Base-by-base conservation (phyloP, 2,888 invertebrate genomes). In the Morpho helenor region DNA sequence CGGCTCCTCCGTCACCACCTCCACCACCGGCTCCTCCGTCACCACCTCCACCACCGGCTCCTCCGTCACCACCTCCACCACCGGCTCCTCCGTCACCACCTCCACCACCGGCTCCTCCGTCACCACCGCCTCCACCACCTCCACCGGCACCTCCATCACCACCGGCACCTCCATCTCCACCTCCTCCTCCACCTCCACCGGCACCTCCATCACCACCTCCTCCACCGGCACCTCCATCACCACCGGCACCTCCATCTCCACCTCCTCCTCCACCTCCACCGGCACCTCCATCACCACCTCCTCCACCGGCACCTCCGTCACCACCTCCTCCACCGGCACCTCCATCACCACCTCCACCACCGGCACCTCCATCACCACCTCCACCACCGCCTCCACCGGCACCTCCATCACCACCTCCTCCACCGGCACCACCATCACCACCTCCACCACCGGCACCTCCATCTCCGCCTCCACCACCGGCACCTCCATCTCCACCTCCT, bases 371-470 rank as follows among this genome's bases (percentile, higher is more conserved):
- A 5, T 46, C 44, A 3, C 43, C 43, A 1, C 22, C 8, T 1
- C 8, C 41, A 1, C 44, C 44, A 0, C 68, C 66, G n/a, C 5
- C 43, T 3, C 43, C 43, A 43, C 43, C 43, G 5, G 61, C 61
- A 22, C 54, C 57, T 23, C 61, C 60, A 0, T 49, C 57, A 2
- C 43, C 43, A 3, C 43, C 43, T 8, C 43, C 43, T 43, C 43
- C 43, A 3, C 43, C 31, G 5, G 2, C 31, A 31, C 31, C 31
- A 31, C 31, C 31, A 5, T 3, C 31, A 2, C 40, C 49, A 10
- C n/a, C 43, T 2, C 8, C 43, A 2, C 43, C 43, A 43, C 43
- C 43, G 9, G 8, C 43, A 43, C 43, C 43, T 2, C 43, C 23
- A 4, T 23, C 23, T 3, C 23, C 23, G 4, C 23, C 23, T 2